Conservation (phyloP, 2,888 invertebrate genomes). For the Dilophus febrilis region DNA sequence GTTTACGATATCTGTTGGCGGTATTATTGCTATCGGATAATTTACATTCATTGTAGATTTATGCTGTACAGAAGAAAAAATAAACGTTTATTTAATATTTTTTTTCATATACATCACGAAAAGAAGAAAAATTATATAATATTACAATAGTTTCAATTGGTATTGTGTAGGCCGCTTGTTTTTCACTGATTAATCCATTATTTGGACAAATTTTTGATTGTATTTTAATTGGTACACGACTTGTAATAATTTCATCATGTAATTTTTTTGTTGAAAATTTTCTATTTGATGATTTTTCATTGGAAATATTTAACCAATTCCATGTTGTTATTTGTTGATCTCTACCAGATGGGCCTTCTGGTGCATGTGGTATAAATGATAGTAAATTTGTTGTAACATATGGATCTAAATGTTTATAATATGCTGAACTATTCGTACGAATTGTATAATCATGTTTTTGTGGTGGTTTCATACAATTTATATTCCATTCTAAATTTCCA, state of each 20-base stretch:
- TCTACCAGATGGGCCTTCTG: too few relatives aligned
- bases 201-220: constrained; percentile 1
- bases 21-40: too few relatives aligned
- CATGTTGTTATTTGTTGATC: constrained; percentile 1
- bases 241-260: not conserved
- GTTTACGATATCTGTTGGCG: too few relatives aligned
- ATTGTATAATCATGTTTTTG: not conserved
- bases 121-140: too few relatives aligned
- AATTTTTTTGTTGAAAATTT: not conserved
- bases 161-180: not conserved
- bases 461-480: not conserved
- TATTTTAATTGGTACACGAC: not conserved
- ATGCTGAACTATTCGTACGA: not conserved
- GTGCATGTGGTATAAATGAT: not conserved
- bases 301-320: constrained; percentile 1
- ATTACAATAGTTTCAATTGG: too few relatives aligned
- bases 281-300: not conserved
- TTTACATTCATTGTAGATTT: too few relatives aligned
- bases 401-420: not conserved
- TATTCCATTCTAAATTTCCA: not conserved
- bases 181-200: constrained; percentile 5
- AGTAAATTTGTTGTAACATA: constrained; percentile 5
- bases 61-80: too few relatives aligned
- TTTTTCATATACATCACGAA: too few relatives aligned
- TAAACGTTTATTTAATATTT: too few relatives aligned